Evolutionary conservation across 2,797 vertebrate species (phyloP), one percentile per base, ranked within the genome.

Genomic region (Phrynocephalus guinanensis): DNA sequence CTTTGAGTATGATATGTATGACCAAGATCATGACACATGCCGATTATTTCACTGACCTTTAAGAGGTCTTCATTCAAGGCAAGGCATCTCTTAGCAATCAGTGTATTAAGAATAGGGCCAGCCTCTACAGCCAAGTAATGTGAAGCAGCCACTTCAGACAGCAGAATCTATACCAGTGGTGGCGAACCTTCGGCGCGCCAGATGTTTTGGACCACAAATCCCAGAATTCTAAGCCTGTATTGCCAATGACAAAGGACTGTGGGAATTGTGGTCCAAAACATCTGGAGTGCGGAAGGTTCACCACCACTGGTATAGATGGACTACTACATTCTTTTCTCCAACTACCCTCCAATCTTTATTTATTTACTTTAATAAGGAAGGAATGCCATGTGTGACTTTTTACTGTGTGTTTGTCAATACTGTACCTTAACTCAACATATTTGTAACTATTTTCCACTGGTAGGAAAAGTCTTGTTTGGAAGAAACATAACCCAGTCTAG

Each of bases 21-120:
- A 67, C 33, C 2, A 67, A 68, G 77, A 56, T 71, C 84, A 18
- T 85, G 79, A 24, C 28, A 50, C 30, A 56, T 70, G 78, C 26
- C 68, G 73, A 52, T 86, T 79, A 4, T 26, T 1, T 82, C 70
- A 76, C 7, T 86, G 52, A 9, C n/a, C n/a, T 20, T 33, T 0
- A 3, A 20, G 73, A 79, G 67, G 85, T 76, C 81, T 82, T 50
- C 6, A 15, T 88, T 3, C 48, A 50, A 33, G 28, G 89, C 86
- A 52, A 67, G 67, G 16, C 85, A 28, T 71, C 52, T 52, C 1
- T 88, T 28, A 83, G 16, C 28, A 70, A 52, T 30, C 20, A 38
- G n/a, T 26, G 13, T 79, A 38, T 78, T 52, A 56, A 79, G n/a
- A 6, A 68, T 13, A 33, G 30, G n/a, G 3, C 13, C 52, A 52